Conservation (phyloP, 2,113 vertebrate species). For the Sigmodon hispidus region DNA sequence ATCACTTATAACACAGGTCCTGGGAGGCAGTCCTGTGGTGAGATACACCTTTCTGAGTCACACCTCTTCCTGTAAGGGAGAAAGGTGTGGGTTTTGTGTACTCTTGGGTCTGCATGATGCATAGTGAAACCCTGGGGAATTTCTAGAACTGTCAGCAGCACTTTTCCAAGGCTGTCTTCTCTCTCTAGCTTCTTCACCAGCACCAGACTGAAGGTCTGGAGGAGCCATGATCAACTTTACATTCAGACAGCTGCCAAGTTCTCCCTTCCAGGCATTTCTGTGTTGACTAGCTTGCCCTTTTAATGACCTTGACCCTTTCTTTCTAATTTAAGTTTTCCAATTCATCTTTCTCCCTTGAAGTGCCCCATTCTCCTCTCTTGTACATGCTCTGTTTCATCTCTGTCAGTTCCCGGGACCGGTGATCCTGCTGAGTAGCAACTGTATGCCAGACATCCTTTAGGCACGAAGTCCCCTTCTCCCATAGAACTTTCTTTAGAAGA, state of each 20-base stretch:
- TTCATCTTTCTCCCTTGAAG: not conserved
- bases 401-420: not conserved
- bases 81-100: not conserved
- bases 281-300: not conserved
- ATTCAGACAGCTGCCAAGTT: not conserved
- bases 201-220: not conserved
- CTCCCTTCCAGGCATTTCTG: not conserved
- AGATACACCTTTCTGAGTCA: not conserved
- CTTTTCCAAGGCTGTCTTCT: not conserved
- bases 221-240: not conserved
- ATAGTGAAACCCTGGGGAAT: not conserved
- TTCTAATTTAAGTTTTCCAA: not conserved
- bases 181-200: not conserved
- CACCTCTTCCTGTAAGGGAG: not conserved
- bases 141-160: conserved; percentile 5
- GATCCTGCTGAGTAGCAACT: not conserved
- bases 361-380: not conserved
- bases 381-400: not conserved
- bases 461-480: not conserved
- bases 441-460: not conserved
- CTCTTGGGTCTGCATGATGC: not conserved
- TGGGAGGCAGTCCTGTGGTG: not conserved
- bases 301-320: not conserved
- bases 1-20: not conserved
- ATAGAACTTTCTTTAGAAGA: not conserved